These are phyloP conservation scores for Bombylius discolor DNA, from an alignment of 2,888 invertebrate species.

Conservation along the genomic window DNA sequence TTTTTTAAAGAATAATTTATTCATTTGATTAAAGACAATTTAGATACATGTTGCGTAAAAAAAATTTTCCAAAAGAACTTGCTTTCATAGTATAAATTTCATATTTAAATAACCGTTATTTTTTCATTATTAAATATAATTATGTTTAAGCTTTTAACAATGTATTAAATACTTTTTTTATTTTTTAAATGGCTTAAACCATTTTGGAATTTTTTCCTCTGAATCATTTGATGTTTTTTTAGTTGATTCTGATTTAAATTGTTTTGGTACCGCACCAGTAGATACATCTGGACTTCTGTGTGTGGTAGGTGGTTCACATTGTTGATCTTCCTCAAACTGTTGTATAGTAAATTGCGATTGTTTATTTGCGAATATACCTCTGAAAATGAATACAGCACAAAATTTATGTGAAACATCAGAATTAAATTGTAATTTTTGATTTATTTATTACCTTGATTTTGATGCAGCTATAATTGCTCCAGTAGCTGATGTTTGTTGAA, in stretches of 20 bases:
- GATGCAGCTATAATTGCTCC: constrained; percentile 55
- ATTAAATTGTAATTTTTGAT: too few species aligned
- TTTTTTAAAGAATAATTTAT: too few species aligned
- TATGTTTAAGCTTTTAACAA: too few species aligned
- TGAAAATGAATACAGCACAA: neutral
- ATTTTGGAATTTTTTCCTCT: constrained; percentile 38
- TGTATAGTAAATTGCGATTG: neutral
- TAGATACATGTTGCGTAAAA: too few species aligned
- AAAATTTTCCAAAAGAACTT: too few species aligned
- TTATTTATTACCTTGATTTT: constrained; percentile 44
- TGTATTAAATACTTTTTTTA: neutral
- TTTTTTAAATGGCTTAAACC: constrained; percentile 34
- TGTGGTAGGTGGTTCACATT: neutral
- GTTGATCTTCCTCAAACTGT: neutral
- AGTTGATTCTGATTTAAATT: constrained; percentile 8
- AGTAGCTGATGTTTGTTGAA: constrained; percentile 52
- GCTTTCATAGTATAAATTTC: too few species aligned
- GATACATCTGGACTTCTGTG: neutral
- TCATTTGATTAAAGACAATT: too few species aligned
- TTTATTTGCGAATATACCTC: neutral
- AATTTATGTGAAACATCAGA: too few species aligned
- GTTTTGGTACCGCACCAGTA: constrained; percentile 11
- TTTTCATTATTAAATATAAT: too few species aligned
- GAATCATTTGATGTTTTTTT: constrained; percentile 22
- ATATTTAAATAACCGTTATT: too few species aligned